Conservation (phyloP, 2,113 vertebrate genomes). For the Bombycilla garrulus region DNA sequence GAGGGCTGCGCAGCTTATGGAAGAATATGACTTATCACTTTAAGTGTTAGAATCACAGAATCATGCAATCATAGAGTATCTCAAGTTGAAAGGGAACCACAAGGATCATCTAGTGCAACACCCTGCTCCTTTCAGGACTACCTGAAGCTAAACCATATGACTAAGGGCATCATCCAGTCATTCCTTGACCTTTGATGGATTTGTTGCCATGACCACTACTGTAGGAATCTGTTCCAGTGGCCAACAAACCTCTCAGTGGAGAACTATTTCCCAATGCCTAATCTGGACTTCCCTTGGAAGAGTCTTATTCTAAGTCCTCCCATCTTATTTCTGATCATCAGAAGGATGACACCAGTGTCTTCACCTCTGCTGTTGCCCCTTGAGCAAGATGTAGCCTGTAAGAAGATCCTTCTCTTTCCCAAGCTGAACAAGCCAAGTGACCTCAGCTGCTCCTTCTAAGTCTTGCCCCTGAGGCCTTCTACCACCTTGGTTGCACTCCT, state of each 20-base stretch:
- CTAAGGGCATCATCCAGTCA: neutral
- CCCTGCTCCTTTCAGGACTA: neutral
- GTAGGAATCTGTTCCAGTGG: neutral
- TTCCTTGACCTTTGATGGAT: neutral
- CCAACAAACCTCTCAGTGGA: rapidly evolving
- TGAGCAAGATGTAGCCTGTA: rapidly evolving
- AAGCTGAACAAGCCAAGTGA: neutral
- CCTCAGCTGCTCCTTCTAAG: neutral
- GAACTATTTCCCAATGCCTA: neutral
- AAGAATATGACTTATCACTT: neutral
- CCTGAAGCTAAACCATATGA: neutral
- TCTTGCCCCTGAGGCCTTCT: neutral
- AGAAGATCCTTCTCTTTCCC: neutral
- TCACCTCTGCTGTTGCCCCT: rapidly evolving
- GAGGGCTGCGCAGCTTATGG: neutral
- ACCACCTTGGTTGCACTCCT: rapidly evolving
- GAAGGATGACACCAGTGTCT: neutral
- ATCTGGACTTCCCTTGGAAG: neutral
- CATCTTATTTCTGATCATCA: neutral
- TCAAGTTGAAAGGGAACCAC: neutral
- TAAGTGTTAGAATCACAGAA: neutral
- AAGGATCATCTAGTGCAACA: neutral
- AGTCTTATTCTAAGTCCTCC: neutral
- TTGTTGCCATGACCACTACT: neutral
- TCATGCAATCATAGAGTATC: neutral